Base-by-base conservation (phyloP, 1,140 invertebrate species). In the Delia radicum region DNA sequence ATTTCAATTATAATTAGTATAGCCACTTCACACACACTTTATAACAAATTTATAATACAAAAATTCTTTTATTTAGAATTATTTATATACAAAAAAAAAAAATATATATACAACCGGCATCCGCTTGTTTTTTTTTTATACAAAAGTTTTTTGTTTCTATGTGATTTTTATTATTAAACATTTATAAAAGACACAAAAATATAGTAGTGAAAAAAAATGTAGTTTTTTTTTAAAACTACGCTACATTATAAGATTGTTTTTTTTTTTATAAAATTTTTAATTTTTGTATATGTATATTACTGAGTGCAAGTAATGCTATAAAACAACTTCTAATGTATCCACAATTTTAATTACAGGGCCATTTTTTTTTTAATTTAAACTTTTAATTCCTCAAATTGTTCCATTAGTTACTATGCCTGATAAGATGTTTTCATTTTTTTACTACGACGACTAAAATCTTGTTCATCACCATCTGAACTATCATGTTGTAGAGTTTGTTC, bases 361-460 rank as follows among this genome's bases (percentile, higher is more conserved):
- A 2, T 55, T 67, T 13, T 69, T 33, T 67, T 67, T 29, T 28
- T 67, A 7, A 28, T 67, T 67, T 31, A 69, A 69, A 33, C 29
- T 37, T 69, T 33, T n/a, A 69, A 18, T 33, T 69, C 21, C 18
- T 69, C 65, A 48, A 69, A 48, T 48, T 55, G n/a, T 24, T 18
- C 37, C 48, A 48, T 61, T 71, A 75, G 26, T 61, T 27, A 69
- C 82, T 85, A 84, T 76, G 81, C 76, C 46, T 84, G 83, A 79
- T 81, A 77, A 18, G 77, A 85, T n/a, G 83, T 85, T 33, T 85
- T 85, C 78, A 85, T 78, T 74, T 85, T 85, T 80, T 85, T 85
- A 75, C 78, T 85, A 15, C 83, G 80, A n/a, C 82, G 79, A 28
- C 81, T 83, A n/a, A 82, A 85, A 42, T 85, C 83, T 1, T 80